phyloP scores from a whole-genome alignment of 1,140 invertebrate species.

The Babylonia areolata region DNA sequence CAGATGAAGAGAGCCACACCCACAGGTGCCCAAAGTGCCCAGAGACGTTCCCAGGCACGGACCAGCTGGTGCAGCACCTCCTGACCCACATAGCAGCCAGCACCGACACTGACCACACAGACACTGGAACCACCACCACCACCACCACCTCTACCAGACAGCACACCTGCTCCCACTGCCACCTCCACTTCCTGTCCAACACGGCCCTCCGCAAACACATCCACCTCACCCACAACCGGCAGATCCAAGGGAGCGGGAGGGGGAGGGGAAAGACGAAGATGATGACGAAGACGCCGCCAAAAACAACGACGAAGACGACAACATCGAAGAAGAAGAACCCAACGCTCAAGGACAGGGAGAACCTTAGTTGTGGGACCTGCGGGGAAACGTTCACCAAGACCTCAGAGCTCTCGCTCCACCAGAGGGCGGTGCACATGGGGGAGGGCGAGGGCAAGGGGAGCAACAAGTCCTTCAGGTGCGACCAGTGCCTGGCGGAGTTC shows the following conservation, averaged over 20 bases:
- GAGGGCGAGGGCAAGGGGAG: too few relatives aligned
- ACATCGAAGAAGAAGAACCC: too few relatives aligned
- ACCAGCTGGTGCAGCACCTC: conserved; percentile 87
- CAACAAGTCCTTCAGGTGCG: conserved; percentile 74
- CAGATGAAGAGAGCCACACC: conserved; percentile 82
- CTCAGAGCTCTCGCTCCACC: not conserved
- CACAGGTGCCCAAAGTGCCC: conserved; percentile 75
- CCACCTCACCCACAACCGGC: conserved; percentile 5
- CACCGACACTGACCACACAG: too few relatives aligned
- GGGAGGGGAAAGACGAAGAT: not conserved
- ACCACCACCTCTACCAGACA: not conserved
- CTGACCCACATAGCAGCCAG: conserved; percentile 79
- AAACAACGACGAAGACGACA: not conserved
- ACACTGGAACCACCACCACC: too few relatives aligned
- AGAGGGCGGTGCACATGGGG: conserved; percentile 63
- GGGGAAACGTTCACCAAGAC: conserved; percentile 6
- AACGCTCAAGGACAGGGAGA: too few relatives aligned
- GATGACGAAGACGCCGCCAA: not conserved
- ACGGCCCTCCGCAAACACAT: conserved; percentile 1
- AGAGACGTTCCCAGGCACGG: conserved; percentile 88
- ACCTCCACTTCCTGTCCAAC: not conserved
- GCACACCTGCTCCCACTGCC: conserved; percentile 4
- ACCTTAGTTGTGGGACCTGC: not conserved
- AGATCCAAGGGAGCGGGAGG: too few relatives aligned
- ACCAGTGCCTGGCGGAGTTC: conserved; percentile 72